Conservation (phyloP, 1,140 invertebrate species). For the Habropoda laboriosa region DNA sequence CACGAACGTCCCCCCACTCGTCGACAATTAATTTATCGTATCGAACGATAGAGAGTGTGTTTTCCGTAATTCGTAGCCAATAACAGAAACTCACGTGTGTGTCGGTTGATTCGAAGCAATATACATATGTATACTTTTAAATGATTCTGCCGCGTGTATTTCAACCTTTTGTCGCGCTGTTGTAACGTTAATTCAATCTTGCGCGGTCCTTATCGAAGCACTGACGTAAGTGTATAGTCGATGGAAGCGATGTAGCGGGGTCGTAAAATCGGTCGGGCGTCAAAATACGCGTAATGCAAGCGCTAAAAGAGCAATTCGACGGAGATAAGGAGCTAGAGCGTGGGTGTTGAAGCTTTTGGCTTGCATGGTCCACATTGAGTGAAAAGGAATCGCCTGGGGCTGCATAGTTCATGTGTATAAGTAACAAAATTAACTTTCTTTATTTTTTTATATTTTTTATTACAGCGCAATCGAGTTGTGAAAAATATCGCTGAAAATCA, state of each 20-base stretch:
- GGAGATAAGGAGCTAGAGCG: too few species aligned
- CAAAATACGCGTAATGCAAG: not conserved
- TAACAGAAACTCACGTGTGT: not conserved
- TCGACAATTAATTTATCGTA: not conserved
- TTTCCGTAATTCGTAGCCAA: not conserved
- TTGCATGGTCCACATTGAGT: too few species aligned
- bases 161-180: not conserved
- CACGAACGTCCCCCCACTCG: not conserved
- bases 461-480: too few species aligned
- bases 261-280: too few species aligned
- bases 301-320: not conserved
- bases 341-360: too few species aligned
- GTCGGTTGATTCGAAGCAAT: not conserved
- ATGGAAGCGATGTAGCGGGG: too few species aligned
- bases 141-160: not conserved
- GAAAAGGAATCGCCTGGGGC: too few species aligned
- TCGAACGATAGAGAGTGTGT: not conserved
- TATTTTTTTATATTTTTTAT: too few species aligned
- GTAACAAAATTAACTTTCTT: too few species aligned
- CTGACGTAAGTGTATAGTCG: not conserved
- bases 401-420: too few species aligned
- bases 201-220: not conserved
- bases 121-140: slow-evolving; percentile 15
- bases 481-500: too few species aligned
- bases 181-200: slow-evolving; percentile 24